These are phyloP conservation scores for Drosophila cracens DNA, from an alignment of 2,888 invertebrate genomes.

Conservation along the genomic window DNA sequence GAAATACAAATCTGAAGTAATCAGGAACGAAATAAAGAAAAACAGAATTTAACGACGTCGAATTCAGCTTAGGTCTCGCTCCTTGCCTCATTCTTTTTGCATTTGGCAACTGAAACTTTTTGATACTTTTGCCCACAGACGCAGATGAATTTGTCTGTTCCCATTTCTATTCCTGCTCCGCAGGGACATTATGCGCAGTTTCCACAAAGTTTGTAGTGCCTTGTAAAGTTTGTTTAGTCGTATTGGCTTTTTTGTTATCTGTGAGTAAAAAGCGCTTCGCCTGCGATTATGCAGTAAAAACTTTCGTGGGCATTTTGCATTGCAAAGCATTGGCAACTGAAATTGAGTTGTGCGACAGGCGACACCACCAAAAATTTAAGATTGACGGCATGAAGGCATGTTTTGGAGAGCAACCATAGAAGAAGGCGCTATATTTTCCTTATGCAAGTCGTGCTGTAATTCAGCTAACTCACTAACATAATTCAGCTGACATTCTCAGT, in stretches of 20 bases:
- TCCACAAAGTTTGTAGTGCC: slow-evolving; percentile 61
- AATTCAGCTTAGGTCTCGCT: slow-evolving; percentile 14
- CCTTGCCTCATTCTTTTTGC: slow-evolving; percentile 64
- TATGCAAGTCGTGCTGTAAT: slow-evolving; percentile 30
- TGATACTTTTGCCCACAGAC: slow-evolving; percentile 59
- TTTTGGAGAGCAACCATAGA: slow-evolving; percentile 24
- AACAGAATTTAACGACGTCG: slow-evolving; percentile 60
- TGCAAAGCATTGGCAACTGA: slow-evolving; percentile 71
- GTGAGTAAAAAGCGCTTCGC: slow-evolving; percentile 63
- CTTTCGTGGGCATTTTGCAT: slow-evolving; percentile 71
- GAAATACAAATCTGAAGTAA: slow-evolving; percentile 74
- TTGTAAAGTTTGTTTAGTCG: slow-evolving; percentile 37
- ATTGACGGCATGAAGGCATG: slow-evolving; percentile 54
- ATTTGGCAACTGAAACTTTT: slow-evolving; percentile 73
- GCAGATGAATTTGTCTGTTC: slow-evolving; percentile 74
- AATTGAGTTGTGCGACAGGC: slow-evolving; percentile 67
- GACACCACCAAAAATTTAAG: slow-evolving; percentile 42
- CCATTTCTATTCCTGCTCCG: slow-evolving; percentile 36
- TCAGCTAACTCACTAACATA: slow-evolving; percentile 43
- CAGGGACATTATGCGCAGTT: slow-evolving; percentile 69
- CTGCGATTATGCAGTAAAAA: slow-evolving; percentile 79
- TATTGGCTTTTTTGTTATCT: slow-evolving; percentile 48
- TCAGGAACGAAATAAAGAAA: slow-evolving; percentile 55
- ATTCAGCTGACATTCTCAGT: slow-evolving; percentile 54
- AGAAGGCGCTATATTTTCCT: slow-evolving; percentile 9